Evolutionary conservation across 2,113 vertebrate genomes (phyloP).

Genomic region (Phrynosoma platyrhinos): DNA sequence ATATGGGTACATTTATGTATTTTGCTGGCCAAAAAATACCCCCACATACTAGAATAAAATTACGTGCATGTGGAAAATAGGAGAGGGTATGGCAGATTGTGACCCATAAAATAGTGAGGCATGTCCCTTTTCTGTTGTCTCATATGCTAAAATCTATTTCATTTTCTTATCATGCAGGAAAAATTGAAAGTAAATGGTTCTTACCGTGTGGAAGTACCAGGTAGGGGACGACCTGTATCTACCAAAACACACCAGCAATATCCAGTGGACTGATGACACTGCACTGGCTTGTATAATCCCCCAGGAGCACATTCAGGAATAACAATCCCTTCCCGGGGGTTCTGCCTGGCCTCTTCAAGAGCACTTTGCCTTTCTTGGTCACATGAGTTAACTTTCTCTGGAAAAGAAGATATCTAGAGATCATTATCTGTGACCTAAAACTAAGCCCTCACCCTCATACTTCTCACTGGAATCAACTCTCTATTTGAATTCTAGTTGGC

Average conservation of each 20-base stretch:
- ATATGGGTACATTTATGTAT: background rate
- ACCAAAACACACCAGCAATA: constrained; percentile 99
- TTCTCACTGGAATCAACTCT: too few relatives aligned
- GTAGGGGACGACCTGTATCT: constrained; percentile 94
- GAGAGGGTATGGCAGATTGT: background rate
- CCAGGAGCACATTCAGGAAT: constrained; percentile 93
- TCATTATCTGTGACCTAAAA: background rate
- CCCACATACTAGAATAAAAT: background rate
- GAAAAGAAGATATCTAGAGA: constrained; percentile 68
- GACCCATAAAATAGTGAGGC: background rate
- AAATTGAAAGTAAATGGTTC: constrained; percentile 17
- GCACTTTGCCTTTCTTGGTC: constrained; percentile 96
- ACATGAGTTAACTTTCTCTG: constrained; percentile 96
- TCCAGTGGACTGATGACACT: constrained; percentile 98
- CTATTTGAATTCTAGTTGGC: too few relatives aligned
- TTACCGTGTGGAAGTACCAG: constrained; percentile 96
- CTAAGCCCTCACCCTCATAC: background rate
- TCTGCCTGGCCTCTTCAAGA: constrained; percentile 90
- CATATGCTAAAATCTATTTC: background rate
- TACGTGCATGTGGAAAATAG: background rate
- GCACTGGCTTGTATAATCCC: constrained; percentile 93
- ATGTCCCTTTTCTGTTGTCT: background rate
- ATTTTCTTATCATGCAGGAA: background rate
- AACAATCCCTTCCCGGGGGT: constrained; percentile 89
- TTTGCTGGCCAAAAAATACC: background rate